Percentiles rank a stretch among this genome's conserved stretches.
These are phyloP conservation scores for Epinotia nisella DNA, from an alignment of 2,888 invertebrate genomes.

Conservation along the genomic window DNA sequence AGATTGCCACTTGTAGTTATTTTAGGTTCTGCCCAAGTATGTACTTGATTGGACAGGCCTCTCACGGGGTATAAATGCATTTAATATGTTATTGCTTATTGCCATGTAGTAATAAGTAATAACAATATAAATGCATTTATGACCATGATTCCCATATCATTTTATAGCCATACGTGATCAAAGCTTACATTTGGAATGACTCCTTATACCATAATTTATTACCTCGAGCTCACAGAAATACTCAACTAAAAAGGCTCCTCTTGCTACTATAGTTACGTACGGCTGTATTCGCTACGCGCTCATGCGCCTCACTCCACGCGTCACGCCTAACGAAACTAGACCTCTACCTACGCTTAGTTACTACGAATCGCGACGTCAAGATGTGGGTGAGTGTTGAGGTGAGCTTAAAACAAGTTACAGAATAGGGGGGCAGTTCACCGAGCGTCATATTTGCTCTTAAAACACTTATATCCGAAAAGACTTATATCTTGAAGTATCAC, in stretches of 20 bases:
- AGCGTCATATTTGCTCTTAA: background rate
- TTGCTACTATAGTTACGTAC: background rate
- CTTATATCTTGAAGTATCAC: background rate
- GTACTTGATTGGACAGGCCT: no score
- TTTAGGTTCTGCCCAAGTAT: background rate
- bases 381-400: no score
- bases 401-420: no score
- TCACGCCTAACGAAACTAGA: no score
- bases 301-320: no score
- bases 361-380: no score
- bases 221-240: background rate
- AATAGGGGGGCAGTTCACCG: no score
- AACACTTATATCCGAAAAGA: background rate
- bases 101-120: background rate
- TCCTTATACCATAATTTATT: background rate
- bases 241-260: background rate
- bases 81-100: background rate
- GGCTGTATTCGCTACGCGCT: no score
- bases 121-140: background rate
- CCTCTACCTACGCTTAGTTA: no score
- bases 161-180: background rate
- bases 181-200: background rate
- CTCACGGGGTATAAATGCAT: no score
- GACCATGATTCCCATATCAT: background rate
- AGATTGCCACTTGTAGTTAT: background rate